Conservation (phyloP, 92 coral and sea anemone species). For the Heteractis magnifica region DNA sequence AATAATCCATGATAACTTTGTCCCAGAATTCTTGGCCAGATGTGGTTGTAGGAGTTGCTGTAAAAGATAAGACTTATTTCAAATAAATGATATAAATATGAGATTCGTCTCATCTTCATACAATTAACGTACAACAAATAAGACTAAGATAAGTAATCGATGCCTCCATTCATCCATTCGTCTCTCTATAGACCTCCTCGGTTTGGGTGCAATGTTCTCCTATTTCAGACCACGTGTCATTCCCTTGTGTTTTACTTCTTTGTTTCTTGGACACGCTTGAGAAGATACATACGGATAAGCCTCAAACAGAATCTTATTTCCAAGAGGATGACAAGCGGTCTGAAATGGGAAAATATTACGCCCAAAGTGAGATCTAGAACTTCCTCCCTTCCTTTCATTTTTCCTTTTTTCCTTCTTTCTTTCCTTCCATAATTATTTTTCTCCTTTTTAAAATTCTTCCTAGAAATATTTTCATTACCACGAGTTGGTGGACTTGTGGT, state of each 20-base stretch:
- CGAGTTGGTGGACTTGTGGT: neutral
- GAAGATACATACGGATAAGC: no score
- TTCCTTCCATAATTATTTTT: neutral
- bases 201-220: neutral
- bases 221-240: neutral
- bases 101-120: no score
- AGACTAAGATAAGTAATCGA: no score
- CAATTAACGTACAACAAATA: no score
- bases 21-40: constrained; percentile 36
- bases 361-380: no score
- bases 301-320: no score
- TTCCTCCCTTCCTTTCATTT: neutral
- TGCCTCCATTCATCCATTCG: no score
- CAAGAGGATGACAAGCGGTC: no score
- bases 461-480: neutral
- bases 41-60: neutral
- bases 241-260: neutral
- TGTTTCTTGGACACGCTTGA: neutral
- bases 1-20: constrained; percentile 27
- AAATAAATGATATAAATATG: no score
- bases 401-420: neutral
- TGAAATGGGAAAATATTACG: no score
- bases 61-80: neutral
- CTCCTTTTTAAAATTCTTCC: neutral
- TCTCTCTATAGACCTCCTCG: no score